A percentile compares a stretch with the other conserved stretches of the same genome.
Evolutionary conservation across 1,140 invertebrate genomes (phyloP).

Genomic region (Orchestia grillus): DNA sequence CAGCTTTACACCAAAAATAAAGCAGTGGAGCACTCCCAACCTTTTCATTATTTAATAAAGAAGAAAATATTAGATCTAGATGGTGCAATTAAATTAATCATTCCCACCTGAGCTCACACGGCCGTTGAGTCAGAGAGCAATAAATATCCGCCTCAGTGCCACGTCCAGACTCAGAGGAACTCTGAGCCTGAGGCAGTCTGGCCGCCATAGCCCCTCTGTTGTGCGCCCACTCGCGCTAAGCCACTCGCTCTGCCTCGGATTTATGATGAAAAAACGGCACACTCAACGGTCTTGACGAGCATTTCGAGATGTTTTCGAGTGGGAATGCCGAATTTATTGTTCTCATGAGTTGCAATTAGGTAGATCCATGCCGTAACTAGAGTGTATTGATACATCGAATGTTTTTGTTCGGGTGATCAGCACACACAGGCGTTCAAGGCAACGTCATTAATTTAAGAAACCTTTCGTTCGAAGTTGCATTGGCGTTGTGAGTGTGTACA

Average conservation of each 20-base stretch:
- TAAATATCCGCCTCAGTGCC: not conserved
- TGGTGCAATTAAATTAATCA: not conserved
- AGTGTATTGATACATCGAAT: not conserved
- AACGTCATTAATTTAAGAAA: not conserved
- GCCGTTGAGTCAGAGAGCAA: not conserved
- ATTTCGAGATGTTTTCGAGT: not conserved
- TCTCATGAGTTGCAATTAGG: not conserved
- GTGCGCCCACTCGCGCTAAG: not conserved
- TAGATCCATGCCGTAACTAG: not conserved
- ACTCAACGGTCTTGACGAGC: not conserved
- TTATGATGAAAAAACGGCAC: not conserved
- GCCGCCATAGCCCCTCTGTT: not conserved
- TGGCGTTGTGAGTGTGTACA: not conserved
- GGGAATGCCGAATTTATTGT: not conserved
- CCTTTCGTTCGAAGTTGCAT: not conserved
- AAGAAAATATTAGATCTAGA: not conserved
- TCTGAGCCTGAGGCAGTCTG: not conserved
- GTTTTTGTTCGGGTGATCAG: not conserved
- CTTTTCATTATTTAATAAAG: not conserved
- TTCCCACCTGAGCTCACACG: not conserved
- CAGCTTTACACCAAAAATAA: not conserved
- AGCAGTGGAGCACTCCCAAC: not conserved
- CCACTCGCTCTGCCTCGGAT: not conserved
- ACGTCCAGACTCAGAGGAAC: not conserved
- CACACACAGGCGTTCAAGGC: not conserved